Conservation (phyloP, 2,113 vertebrate species). For the Mesitornis unicolor region DNA sequence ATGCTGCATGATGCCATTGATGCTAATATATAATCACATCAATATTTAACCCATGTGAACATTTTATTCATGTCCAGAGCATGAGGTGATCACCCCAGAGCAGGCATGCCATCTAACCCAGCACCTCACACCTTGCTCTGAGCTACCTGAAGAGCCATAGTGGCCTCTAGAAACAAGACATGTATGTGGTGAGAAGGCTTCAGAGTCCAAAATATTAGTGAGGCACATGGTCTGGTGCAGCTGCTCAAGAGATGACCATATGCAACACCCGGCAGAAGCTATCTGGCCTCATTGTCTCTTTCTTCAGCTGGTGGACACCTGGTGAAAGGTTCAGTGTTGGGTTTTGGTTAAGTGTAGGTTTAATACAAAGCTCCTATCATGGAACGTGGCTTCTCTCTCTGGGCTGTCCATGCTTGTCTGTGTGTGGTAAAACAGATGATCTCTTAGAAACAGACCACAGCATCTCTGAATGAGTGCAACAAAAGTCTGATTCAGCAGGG, state of each 20-base stretch:
- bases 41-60: neutral
- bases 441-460: neutral
- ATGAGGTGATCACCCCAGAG: fast-evolving
- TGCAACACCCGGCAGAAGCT: neutral
- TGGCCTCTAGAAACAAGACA: neutral
- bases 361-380: neutral
- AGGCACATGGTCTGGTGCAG: no score
- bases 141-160: neutral
- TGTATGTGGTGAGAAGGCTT: neutral
- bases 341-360: neutral
- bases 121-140: neutral
- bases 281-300: neutral
- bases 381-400: neutral
- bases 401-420: no score
- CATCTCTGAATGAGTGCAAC: neutral
- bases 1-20: neutral
- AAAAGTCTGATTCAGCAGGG: neutral
- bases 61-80: neutral
- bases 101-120: fast-evolving
- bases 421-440: neutral
- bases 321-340: neutral
- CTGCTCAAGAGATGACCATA: neutral
- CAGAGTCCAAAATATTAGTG: neutral
- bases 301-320: neutral
- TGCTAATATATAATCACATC: neutral